Conservation (phyloP, 2,888 invertebrate genomes). For the Cataglyphis livida region DNA sequence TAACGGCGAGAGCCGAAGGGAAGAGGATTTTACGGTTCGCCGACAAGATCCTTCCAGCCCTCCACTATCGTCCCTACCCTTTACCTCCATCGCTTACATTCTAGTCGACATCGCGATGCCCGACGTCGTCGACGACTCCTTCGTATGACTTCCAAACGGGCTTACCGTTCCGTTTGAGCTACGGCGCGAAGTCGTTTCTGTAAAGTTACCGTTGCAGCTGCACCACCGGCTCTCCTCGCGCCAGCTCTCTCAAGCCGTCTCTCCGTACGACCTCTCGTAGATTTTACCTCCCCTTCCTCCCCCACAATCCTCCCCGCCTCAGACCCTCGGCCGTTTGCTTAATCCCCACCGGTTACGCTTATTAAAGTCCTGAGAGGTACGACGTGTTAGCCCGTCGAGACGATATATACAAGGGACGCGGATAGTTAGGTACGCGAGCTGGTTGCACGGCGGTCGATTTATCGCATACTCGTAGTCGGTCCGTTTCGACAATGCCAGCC, state of each 20-base stretch:
- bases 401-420: constrained; percentile 25
- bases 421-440: constrained; percentile 45
- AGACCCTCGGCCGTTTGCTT: constrained; percentile 26
- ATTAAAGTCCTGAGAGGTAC: constrained; percentile 51
- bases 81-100: background rate
- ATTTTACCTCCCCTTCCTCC: constrained; percentile 22
- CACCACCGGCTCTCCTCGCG: constrained; percentile 11
- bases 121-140: constrained; percentile 35
- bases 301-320: background rate
- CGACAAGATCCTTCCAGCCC: constrained; percentile 54
- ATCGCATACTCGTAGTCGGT: constrained; percentile 35
- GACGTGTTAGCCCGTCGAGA: constrained; percentile 48
- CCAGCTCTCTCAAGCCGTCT: constrained; percentile 2
- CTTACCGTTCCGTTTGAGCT: constrained; percentile 52
- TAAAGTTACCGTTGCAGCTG: constrained; percentile 54
- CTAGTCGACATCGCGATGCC: constrained; percentile 22
- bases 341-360: constrained; percentile 52
- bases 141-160: constrained; percentile 34
- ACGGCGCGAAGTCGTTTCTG: constrained; percentile 42
- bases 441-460: constrained; percentile 46
- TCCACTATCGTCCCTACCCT: constrained; percentile 31
- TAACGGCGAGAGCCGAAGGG: constrained; percentile 44
- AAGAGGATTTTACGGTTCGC: constrained; percentile 74
- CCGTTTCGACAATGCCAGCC: constrained; percentile 21
- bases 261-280: constrained; percentile 33